A percentile compares a stretch with the other conserved stretches of the same genome.
phyloP scores from a whole-genome alignment of 2,888 invertebrate genomes.

The Synanthedon myopaeformis region DNA sequence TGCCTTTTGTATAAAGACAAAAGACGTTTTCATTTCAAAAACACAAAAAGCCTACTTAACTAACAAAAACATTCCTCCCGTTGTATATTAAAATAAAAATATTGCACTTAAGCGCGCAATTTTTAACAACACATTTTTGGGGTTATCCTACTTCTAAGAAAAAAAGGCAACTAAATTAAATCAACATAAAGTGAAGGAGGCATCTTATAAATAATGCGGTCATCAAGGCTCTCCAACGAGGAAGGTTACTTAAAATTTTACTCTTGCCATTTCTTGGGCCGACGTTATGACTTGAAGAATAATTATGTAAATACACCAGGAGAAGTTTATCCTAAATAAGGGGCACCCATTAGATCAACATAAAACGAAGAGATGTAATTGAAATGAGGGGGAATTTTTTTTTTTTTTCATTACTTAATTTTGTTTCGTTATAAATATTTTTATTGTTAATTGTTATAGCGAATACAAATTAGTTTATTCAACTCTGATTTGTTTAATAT shows the following conservation, averaged over 20 bases:
- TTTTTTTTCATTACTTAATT: constrained; percentile 15
- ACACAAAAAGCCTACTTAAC: too few relatives aligned
- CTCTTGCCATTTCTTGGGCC: constrained; percentile 19
- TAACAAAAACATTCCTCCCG: too few relatives aligned
- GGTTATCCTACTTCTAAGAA: constrained; percentile 9
- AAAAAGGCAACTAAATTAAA: constrained; percentile 23
- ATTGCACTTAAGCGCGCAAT: not conserved
- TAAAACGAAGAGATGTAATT: constrained; percentile 15
- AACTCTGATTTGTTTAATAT: too few relatives aligned
- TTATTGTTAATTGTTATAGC: too few relatives aligned
- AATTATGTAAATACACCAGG: constrained; percentile 29
- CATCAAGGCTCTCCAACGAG: constrained; percentile 19
- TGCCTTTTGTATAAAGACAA: too few relatives aligned
- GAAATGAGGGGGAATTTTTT: constrained; percentile 17
- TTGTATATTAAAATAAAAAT: not conserved
- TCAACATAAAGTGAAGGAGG: constrained; percentile 23
- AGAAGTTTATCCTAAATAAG: constrained; percentile 16
- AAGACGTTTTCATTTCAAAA: too few relatives aligned
- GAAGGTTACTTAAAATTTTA: constrained; percentile 21
- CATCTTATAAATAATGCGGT: constrained; percentile 36
- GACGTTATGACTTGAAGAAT: constrained; percentile 24
- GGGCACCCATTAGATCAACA: constrained; percentile 14
- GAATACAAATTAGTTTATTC: too few relatives aligned
- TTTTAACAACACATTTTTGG: not conserved
- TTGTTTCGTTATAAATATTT: constrained; percentile 1